Percentiles rank a stretch among this genome's conserved stretches.
Conservation (phyloP, 2,113 vertebrate species). For the Crotophaga sulcirostris region DNA sequence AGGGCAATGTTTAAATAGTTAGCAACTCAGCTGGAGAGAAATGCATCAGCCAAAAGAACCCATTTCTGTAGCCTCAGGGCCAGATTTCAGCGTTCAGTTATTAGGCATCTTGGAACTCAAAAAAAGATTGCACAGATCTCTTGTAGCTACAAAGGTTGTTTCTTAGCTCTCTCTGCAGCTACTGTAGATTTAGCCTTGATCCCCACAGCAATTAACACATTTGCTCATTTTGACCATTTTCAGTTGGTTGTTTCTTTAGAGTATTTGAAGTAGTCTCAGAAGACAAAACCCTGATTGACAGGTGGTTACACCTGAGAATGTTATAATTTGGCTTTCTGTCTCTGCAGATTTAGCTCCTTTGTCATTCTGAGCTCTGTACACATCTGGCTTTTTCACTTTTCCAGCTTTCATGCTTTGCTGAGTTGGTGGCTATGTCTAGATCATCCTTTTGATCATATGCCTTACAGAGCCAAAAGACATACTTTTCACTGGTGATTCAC, state of each 20-base stretch:
- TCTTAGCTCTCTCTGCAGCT: background rate
- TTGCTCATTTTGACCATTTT: background rate
- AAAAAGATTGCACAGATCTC: background rate
- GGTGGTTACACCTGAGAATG: background rate
- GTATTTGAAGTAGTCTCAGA: background rate
- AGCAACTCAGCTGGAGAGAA: background rate
- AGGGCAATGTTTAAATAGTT: background rate
- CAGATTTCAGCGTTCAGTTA: background rate
- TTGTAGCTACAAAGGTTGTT: background rate
- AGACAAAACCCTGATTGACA: background rate
- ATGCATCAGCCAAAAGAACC: background rate
- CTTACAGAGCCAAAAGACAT: background rate
- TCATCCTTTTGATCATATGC: background rate
- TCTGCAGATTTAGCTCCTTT: background rate
- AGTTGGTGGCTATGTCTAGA: background rate
- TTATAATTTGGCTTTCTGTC: background rate
- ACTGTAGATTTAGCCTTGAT: background rate
- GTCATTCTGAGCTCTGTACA: background rate
- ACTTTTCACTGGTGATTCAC: background rate
- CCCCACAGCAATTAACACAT: background rate
- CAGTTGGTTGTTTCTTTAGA: background rate
- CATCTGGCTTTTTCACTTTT: background rate
- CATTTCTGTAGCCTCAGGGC: background rate
- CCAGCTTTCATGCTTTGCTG: background rate
- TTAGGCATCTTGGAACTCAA: background rate